Evolutionary conservation across 2,888 invertebrate genomes (phyloP), one percentile per base, ranked within the genome.

Genomic region (Hydraecia micacea): DNA sequence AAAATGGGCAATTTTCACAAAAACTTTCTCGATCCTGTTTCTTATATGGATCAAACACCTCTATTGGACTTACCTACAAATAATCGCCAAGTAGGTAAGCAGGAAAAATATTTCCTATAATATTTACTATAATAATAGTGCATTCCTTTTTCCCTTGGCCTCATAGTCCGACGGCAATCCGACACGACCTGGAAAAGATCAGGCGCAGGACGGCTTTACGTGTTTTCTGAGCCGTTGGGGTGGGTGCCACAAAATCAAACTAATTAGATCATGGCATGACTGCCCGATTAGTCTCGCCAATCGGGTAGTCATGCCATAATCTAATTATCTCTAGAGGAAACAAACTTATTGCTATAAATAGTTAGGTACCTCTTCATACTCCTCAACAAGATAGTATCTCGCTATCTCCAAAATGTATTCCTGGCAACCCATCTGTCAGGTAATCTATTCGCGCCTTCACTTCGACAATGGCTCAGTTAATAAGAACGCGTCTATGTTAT

Each of bases 401-500:
- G n/a, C 28, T 52, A 18, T 52, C 11, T 71, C 5, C 0, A 28
- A 55, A 32, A 28, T 72, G 67, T 18, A 42, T 72, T 15, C 15
- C 81, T 86, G 85, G 87, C 74, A 86, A 79, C 86, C 39, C 84
- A 76, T 32, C 42, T 73, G 83, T 82, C 80, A 79, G 39, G 60
- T 46, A 68, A 84, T 89, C 88, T 42, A 39, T 89, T 72, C 76
- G 46, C 86, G 68, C 78, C 86, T 81, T 80, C 87, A 86, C 87
- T 84, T 85, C 83, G 49, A 83, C 86, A 83, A 83, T 86, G 75
- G 72, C 80, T 71, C 75, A 86, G 85, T 81, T 89, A 90, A 86
- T 90, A 89, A 85, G 88, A 89, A 87, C 86, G 88, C 89, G 80
- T 87, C 88, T 84, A 87, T 85, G 79, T 87, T 87, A 78, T 80